These are phyloP conservation scores for Temnothorax longispinosus DNA, from an alignment of 1,140 invertebrate genomes.

Conservation along the genomic window DNA sequence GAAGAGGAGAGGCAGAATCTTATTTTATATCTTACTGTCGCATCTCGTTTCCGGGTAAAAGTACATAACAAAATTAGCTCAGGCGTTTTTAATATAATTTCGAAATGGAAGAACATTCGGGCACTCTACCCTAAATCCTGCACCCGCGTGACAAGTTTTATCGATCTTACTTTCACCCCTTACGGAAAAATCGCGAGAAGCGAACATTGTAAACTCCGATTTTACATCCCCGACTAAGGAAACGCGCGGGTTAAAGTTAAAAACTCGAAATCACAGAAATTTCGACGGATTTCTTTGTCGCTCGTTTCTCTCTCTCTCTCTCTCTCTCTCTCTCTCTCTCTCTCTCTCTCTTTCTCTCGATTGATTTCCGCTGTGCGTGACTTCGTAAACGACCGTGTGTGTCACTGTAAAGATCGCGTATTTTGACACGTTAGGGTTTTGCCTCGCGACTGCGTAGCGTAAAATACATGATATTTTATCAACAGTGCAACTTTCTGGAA, in stretches of 20 bases:
- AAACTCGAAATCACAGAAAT: background rate
- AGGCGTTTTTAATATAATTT: conserved; percentile 26
- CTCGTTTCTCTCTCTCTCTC: too few relatives aligned
- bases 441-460: background rate
- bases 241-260: background rate
- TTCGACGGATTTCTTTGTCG: background rate
- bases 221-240: background rate
- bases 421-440: background rate
- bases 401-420: background rate
- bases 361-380: background rate
- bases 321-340: too few relatives aligned
- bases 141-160: conserved; percentile 11
- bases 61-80: conserved; percentile 23
- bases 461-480: background rate
- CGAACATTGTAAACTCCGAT: background rate
- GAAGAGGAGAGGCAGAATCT: background rate
- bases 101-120: conserved; percentile 1
- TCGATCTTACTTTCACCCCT: background rate
- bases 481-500: conserved; percentile 6
- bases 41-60: conserved; percentile 8
- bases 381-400: background rate
- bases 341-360: background rate
- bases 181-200: background rate
- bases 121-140: background rate
- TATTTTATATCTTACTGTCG: conserved; percentile 15